Evolutionary conservation across 2,797 vertebrate species (phyloP), one percentile per base, ranked within the genome.

Genomic region (Dipus sagitta): DNA sequence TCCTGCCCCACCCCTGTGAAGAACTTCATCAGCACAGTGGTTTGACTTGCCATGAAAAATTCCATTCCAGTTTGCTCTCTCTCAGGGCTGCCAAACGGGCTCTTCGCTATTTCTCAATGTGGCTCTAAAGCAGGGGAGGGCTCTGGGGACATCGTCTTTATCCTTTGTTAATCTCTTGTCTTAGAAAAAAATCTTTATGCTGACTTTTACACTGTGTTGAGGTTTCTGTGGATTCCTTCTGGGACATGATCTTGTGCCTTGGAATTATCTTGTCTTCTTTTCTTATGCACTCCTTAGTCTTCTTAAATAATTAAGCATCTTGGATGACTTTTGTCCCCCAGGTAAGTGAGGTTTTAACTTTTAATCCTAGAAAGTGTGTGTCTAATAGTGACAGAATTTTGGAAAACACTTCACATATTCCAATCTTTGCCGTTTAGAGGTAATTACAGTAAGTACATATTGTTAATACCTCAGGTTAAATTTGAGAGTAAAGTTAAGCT

Each of bases 101-200:
- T 6, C 21, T 75, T 47, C 60, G 68, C 6, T 72, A 8, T 24
- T 92, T 23, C 26, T 80, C 54, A 42, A 26, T 87, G 34, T 68
- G 67, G 18, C 91, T 89, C 76, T 95, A 85, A 78, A 81, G 42
- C 30, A 38, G 5, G 67, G 38, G 30, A 67, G 13, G 68, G 52
- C n/a, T 88, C 60, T 72, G 10, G 11, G 18, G 26, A 74, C 14
- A 54, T 34, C 34, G 0, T 54, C 62, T 88, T 79, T 74, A 92
- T 60, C 13, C 11, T 88, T 90, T 62, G 86, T n/a, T 81, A 58
- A 81, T 86, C 72, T 80, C 78, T 93, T 76, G 34, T n/a, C 32
- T 92, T 88, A 83, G 32, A 84, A 94, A 95, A 81, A 4, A 95
- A 81, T 4, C n/a, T 30, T 77, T 58, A 32, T 11, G 12, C 42